These are phyloP conservation scores for Neuroterus valhalla DNA, from an alignment of 1,140 invertebrate species.

Conservation along the genomic window DNA sequence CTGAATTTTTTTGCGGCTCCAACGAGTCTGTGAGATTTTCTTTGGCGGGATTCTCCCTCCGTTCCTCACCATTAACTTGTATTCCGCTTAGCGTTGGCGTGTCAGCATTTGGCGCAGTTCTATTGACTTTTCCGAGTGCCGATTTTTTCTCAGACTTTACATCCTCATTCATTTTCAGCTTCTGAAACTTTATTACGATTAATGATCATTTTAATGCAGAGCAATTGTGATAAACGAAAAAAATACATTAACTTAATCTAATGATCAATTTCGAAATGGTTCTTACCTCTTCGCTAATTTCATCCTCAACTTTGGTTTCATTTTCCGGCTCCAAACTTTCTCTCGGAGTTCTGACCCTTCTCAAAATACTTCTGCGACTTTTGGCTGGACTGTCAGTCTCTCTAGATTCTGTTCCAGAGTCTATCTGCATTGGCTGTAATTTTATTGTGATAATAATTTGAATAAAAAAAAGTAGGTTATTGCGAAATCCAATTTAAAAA, in stretches of 20 bases:
- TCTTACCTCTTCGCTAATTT: not conserved
- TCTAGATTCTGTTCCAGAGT: not conserved
- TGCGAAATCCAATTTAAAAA: too few relatives aligned
- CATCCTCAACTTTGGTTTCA: not conserved
- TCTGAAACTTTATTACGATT: too few relatives aligned
- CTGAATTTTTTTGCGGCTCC: not conserved
- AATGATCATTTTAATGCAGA: too few relatives aligned
- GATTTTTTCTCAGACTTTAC: too few relatives aligned
- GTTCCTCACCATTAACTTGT: too few relatives aligned
- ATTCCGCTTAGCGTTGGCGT: too few relatives aligned
- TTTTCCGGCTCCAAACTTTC: not conserved
- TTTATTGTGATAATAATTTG: not conserved
- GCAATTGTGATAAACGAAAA: too few relatives aligned
- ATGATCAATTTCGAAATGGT: not conserved
- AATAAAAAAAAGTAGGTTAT: not conserved
- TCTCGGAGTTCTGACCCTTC: not conserved
- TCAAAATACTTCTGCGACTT: not conserved
- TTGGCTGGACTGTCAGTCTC: not conserved
- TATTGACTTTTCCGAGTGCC: too few relatives aligned
- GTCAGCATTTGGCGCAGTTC: too few relatives aligned
- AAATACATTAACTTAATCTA: too few relatives aligned
- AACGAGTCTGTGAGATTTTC: not conserved
- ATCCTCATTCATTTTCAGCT: too few relatives aligned
- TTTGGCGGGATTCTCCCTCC: too few relatives aligned
- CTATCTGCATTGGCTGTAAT: not conserved